A percentile compares a stretch with the other conserved stretches of the same genome.
Conservation (phyloP, 1,140 invertebrate genomes). For the Proctacanthus coquilletti region DNA sequence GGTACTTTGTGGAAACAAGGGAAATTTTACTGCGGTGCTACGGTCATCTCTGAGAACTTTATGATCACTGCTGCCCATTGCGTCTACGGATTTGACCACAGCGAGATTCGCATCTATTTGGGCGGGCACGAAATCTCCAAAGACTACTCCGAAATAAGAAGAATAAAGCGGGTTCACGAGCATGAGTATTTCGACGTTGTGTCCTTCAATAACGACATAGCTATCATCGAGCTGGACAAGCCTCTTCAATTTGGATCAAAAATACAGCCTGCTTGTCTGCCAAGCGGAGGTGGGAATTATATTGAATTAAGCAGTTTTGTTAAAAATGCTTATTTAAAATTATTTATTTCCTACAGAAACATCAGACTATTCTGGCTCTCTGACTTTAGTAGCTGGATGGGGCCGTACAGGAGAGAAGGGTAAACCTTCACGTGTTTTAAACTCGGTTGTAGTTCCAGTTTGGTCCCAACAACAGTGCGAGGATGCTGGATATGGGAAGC, state of each 20-base stretch:
- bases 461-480: slow-evolving; percentile 39
- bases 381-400: slow-evolving; percentile 60
- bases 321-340: too few species aligned
- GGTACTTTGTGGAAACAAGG: slow-evolving; percentile 45
- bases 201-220: slow-evolving; percentile 63
- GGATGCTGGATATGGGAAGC: slow-evolving; percentile 33
- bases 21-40: slow-evolving; percentile 54
- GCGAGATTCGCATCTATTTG: slow-evolving; percentile 7
- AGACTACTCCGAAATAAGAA: slow-evolving; percentile 12
- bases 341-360: not conserved
- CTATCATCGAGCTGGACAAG: slow-evolving; percentile 47
- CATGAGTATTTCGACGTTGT: slow-evolving; percentile 51
- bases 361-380: slow-evolving; percentile 40
- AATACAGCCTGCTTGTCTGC: slow-evolving; percentile 53
- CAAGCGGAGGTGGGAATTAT: slow-evolving; percentile 21
- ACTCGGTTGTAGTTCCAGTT: slow-evolving; percentile 42
- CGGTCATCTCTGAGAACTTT: slow-evolving; percentile 40
- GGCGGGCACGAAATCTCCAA: slow-evolving; percentile 8
- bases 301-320: too few species aligned
- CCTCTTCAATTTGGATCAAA: slow-evolving; percentile 39
- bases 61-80: slow-evolving; percentile 46
- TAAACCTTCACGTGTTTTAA: slow-evolving; percentile 39
- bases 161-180: slow-evolving; percentile 29
- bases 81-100: slow-evolving; percentile 33
- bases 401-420: slow-evolving; percentile 48